These are phyloP conservation scores for Netelia fuscicornis DNA, from an alignment of 2,888 invertebrate species.

Conservation along the genomic window DNA sequence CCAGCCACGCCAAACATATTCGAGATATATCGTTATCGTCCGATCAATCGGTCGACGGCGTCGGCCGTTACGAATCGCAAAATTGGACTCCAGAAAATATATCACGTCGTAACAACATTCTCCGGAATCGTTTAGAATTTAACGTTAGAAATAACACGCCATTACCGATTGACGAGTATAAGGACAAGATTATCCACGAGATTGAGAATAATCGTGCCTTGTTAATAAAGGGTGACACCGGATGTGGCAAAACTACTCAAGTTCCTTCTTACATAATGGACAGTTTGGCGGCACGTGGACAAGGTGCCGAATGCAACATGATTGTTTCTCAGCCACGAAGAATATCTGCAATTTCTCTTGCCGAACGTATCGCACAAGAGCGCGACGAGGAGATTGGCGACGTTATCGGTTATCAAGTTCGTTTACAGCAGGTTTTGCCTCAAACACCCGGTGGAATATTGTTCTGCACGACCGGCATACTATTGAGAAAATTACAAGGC, in stretches of 20 bases:
- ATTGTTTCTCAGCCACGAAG: constrained; percentile 89
- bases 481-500: constrained; percentile 85
- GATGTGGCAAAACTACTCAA: constrained; percentile 91
- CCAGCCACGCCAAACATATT: neutral
- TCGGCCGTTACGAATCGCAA: constrained; percentile 48
- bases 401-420: constrained; percentile 88
- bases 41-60: constrained; percentile 56
- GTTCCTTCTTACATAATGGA: constrained; percentile 88
- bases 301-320: constrained; percentile 86
- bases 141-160: neutral
- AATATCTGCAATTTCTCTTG: constrained; percentile 89
- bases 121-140: constrained; percentile 35
- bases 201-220: constrained; percentile 86
- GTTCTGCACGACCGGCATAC: constrained; percentile 90
- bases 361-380: constrained; percentile 88
- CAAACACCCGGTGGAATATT: constrained; percentile 87
- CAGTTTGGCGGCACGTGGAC: constrained; percentile 83
- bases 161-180: constrained; percentile 74
- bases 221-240: constrained; percentile 90
- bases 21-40: constrained; percentile 22
- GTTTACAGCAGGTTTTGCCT: constrained; percentile 86
- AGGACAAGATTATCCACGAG: constrained; percentile 86
- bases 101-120: constrained; percentile 45
- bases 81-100: neutral
- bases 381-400: constrained; percentile 88